These are phyloP conservation scores for Sebastes kiyomatsui DNA, from an alignment of 2,797 vertebrate genomes.

Conservation along the genomic window DNA sequence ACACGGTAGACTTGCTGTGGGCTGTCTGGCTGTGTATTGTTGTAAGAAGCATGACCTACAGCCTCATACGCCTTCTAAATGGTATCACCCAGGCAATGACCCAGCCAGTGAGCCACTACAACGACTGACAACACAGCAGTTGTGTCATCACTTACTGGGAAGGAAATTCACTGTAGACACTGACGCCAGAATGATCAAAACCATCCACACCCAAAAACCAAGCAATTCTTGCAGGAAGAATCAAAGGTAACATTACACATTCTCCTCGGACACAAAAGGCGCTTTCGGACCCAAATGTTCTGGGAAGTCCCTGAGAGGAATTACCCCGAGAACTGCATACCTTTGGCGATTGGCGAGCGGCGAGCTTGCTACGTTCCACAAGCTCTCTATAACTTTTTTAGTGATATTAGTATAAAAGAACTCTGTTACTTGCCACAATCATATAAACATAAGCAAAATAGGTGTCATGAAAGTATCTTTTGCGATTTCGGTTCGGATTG, in stretches of 20 bases:
- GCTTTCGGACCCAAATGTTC: too few species aligned
- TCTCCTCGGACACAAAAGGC: not conserved
- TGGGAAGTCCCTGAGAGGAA: too few species aligned
- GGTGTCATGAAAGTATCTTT: too few species aligned
- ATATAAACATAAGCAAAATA: too few species aligned
- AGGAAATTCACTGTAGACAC: not conserved
- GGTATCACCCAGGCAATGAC: not conserved
- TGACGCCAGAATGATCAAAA: not conserved
- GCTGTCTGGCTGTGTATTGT: not conserved
- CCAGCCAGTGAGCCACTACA: not conserved
- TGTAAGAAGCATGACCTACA: not conserved
- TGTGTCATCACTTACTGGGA: not conserved
- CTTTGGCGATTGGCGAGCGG: too few species aligned
- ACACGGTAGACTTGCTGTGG: not conserved
- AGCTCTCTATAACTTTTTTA: too few species aligned
- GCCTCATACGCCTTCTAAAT: not conserved
- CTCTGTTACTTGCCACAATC: too few species aligned
- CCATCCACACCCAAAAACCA: not conserved
- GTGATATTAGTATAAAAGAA: too few species aligned
- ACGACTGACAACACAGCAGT: not conserved
- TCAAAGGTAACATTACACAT: not conserved
- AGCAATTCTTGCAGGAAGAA: not conserved
- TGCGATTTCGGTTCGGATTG: too few species aligned
- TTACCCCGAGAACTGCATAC: too few species aligned
- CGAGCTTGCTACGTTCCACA: too few species aligned